Percentiles rank a stretch among this genome's conserved stretches.
Evolutionary conservation across 1,140 invertebrate species (phyloP).

Genomic region (Acyrthosiphon pisum): DNA sequence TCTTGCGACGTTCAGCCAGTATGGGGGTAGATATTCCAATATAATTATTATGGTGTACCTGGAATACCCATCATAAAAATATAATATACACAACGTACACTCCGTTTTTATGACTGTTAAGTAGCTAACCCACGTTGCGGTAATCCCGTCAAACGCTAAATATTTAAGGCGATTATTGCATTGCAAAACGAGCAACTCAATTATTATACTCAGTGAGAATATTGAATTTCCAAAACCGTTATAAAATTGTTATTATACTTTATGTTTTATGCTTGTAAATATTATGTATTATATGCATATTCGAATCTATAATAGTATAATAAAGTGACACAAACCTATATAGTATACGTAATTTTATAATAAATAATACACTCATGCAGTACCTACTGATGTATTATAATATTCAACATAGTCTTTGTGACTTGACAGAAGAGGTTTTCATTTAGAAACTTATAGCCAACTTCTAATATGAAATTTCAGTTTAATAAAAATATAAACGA

Average conservation of each 20-base stretch:
- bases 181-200: neutral
- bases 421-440: no score
- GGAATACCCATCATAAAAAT: neutral
- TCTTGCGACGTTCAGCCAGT: neutral
- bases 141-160: constrained; percentile 3
- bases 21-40: neutral
- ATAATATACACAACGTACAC: neutral
- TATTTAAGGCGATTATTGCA: constrained; percentile 9
- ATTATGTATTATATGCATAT: neutral
- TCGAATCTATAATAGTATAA: neutral
- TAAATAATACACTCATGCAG: no score
- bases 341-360: no score
- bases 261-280: neutral
- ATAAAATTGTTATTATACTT: neutral
- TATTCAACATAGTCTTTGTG: no score
- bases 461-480: no score
- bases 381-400: no score
- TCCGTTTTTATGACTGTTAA: neutral
- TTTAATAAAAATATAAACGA: no score
- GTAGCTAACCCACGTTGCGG: neutral
- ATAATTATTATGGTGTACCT: neutral
- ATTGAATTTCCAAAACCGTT: neutral
- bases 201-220: neutral
- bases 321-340: no score
- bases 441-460: no score